These are phyloP conservation scores for Spilosoma lubricipeda DNA, from an alignment of 2,888 invertebrate species.

Conservation along the genomic window DNA sequence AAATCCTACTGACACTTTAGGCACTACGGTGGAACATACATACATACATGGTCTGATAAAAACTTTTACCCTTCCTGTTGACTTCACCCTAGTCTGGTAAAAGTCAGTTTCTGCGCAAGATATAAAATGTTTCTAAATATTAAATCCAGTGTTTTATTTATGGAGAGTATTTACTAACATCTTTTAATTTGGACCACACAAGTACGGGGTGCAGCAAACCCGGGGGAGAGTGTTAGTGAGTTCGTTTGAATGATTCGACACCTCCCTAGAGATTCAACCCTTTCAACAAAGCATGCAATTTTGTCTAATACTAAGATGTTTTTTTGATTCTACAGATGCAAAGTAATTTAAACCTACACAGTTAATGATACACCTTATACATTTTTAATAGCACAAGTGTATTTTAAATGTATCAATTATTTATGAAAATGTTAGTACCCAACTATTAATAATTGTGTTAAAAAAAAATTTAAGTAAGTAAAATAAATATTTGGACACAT, in stretches of 20 bases:
- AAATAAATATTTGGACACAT: too few species aligned
- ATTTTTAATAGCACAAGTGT: background rate
- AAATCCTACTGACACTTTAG: too few species aligned
- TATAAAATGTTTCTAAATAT: background rate
- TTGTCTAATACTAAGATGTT: conserved; percentile 62
- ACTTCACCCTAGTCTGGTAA: background rate
- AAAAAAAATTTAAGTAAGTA: too few species aligned
- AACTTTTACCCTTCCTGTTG: too few species aligned
- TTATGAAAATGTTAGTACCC: background rate
- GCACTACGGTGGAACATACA: too few species aligned
- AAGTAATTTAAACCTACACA: background rate
- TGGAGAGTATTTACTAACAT: background rate
- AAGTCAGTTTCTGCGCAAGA: background rate
- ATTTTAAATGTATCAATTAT: background rate
- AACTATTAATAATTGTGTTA: background rate
- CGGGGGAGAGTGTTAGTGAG: conserved; percentile 78
- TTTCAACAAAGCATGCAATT: conserved; percentile 69
- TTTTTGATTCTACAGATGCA: conserved; percentile 11
- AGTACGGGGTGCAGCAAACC: conserved; percentile 71
- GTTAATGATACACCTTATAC: background rate
- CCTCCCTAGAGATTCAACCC: conserved; percentile 80
- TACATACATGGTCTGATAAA: too few species aligned
- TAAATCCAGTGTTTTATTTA: background rate
- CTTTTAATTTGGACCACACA: conserved; percentile 54
- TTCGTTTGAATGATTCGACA: conserved; percentile 83